phyloP scores from a whole-genome alignment of 1,140 invertebrate species.

The Drosophila mayri region DNA sequence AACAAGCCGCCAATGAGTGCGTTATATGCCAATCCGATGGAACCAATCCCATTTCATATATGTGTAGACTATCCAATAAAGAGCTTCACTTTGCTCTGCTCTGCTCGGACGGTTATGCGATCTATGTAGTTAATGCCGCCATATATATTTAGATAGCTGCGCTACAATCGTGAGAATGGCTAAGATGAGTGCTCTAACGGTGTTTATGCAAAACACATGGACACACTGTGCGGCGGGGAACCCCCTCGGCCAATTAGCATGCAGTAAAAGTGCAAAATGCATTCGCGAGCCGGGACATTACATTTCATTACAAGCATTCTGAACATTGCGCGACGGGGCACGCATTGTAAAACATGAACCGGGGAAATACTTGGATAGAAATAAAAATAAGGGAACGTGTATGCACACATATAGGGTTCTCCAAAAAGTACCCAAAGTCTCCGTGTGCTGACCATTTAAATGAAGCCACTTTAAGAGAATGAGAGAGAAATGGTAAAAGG shows the following conservation, averaged over 20 bases:
- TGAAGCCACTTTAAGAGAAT: constrained; percentile 62
- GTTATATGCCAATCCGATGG: constrained; percentile 27
- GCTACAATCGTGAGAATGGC: constrained; percentile 66
- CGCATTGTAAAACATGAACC: constrained; percentile 71
- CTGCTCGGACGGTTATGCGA: constrained; percentile 44
- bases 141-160: constrained; percentile 66
- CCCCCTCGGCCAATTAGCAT: constrained; percentile 69
- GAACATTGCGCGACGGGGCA: constrained; percentile 51
- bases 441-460: constrained; percentile 63
- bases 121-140: constrained; percentile 62
- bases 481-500: constrained; percentile 18
- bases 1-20: constrained; percentile 36
- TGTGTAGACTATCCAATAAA: constrained; percentile 6
- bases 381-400: constrained; percentile 38
- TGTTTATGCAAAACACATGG: constrained; percentile 57
- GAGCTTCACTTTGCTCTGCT: constrained; percentile 5
- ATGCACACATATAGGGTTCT: constrained; percentile 6
- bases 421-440: constrained; percentile 33
- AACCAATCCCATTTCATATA: constrained; percentile 28
- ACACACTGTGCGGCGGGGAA: constrained; percentile 2
- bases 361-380: constrained; percentile 22
- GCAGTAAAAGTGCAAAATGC: constrained; percentile 75
- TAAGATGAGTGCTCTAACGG: constrained; percentile 54
- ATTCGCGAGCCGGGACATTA: constrained; percentile 63
- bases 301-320: constrained; percentile 60